These are phyloP conservation scores for Triops longicaudatus DNA, from an alignment of 1,140 invertebrate genomes.

Conservation along the genomic window DNA sequence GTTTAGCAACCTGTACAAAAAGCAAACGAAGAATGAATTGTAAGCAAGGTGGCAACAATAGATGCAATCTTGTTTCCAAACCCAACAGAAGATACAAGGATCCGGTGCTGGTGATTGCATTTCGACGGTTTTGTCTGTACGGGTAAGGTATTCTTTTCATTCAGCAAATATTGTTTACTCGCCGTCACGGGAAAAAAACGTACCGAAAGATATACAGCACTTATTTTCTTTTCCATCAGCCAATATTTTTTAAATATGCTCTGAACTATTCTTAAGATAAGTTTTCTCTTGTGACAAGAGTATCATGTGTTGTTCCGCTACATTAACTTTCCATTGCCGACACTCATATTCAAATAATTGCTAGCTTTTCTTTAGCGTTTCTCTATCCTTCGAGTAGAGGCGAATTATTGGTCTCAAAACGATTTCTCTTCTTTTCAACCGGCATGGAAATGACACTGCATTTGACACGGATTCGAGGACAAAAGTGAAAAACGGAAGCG, in stretches of 20 bases:
- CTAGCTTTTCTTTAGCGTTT: not conserved
- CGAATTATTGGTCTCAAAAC: not conserved
- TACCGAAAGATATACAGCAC: no score
- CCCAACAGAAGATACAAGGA: no score
- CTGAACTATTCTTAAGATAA: not conserved
- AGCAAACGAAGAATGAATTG: conserved; percentile 23
- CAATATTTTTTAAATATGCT: no score
- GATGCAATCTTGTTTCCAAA: not conserved
- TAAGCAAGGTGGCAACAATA: not conserved
- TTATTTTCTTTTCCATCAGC: no score
- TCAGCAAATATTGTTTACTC: no score
- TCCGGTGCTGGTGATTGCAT: no score
- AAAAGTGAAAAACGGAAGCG: not conserved
- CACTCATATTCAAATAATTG: not conserved
- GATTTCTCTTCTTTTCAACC: not conserved
- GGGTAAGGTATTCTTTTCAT: no score
- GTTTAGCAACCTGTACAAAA: conserved; percentile 55
- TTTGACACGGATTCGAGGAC: not conserved
- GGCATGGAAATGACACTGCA: not conserved
- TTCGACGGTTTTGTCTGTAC: no score
- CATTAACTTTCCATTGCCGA: not conserved
- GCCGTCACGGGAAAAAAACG: no score
- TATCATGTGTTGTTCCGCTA: not conserved
- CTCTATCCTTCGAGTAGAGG: not conserved
- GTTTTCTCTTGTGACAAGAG: not conserved